Evolutionary conservation across 1,140 invertebrate species (phyloP).

Genomic region (Frieseomelitta varia): DNA sequence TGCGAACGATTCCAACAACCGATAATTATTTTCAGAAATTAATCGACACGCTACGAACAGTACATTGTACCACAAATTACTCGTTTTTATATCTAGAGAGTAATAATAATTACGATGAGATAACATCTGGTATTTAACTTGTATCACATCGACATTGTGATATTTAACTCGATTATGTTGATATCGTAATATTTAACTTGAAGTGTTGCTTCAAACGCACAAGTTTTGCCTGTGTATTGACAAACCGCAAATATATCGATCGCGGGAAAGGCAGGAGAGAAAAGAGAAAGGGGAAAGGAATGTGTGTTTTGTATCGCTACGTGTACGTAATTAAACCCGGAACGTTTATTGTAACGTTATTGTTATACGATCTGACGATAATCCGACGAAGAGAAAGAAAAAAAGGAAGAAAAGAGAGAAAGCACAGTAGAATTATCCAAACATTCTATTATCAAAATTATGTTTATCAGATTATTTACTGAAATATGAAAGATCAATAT

Average conservation of each 20-base stretch:
- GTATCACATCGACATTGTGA: background rate
- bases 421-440: too few relatives aligned
- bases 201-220: background rate
- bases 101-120: background rate
- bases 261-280: slow-evolving; percentile 2
- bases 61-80: background rate
- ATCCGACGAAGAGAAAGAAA: background rate
- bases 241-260: background rate
- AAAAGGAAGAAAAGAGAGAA: background rate
- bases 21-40: background rate
- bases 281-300: slow-evolving; percentile 23
- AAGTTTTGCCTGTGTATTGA: background rate
- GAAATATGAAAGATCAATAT: too few relatives aligned
- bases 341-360: background rate
- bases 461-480: too few relatives aligned
- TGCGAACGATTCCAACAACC: background rate
- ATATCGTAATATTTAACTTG: background rate
- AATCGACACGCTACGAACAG: background rate
- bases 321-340: too few relatives aligned
- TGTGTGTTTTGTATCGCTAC: background rate
- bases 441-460: too few relatives aligned
- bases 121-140: too few relatives aligned
- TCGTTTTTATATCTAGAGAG: too few relatives aligned
- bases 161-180: too few relatives aligned
- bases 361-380: too few relatives aligned